Evolutionary conservation across 2,888 invertebrate genomes (phyloP), one percentile per base, ranked within the genome.

Genomic region (Archips crataeganus): DNA sequence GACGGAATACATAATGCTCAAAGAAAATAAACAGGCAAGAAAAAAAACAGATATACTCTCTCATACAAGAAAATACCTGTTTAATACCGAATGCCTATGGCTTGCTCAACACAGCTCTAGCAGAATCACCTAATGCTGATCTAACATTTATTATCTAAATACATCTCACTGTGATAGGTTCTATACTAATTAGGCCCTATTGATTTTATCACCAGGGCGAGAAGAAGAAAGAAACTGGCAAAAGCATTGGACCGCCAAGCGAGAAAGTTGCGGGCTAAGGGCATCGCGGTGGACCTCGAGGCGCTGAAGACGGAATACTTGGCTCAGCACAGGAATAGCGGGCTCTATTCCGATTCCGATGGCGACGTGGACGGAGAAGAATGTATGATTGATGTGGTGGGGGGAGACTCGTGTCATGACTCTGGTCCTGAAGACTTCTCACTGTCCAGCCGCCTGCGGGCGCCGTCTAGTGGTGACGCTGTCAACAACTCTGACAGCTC

Each of bases 221-320:
- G 98, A 90, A 96, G 98, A 90, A 96, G 98, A 93, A 98, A 98
- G 95, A 98, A 99, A 94, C 95, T 98, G 86, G 96, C 98, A 85
- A 99, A 99, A 92, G 98, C 98, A 77, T 95, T 98, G 81, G 98
- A 98, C 88, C 95, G 98, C 71, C 98, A 98, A 91, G 99, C 99
- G 81, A 95, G 98, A 80, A 99, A 99, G 88, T 95, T 99, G 75
- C 96, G 98, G 72, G 97, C 98, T 66, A 98, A 98, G 90, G 98
- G 98, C 80, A 98, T 98, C 83, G 96, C 97, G 23, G 98, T 98
- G 34, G 98, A 98, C 89, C 91, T 98, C 76, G 97, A 98, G 82
- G 97, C 98, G 3, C 93, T 98, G 67, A 97, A 97, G 82, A 95
- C 97, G 63, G 98, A 98, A 88, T 98, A 98, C 95, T 95, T 98